phyloP scores from a whole-genome alignment of 1,140 invertebrate species.

The Caenorhabditis latens region DNA sequence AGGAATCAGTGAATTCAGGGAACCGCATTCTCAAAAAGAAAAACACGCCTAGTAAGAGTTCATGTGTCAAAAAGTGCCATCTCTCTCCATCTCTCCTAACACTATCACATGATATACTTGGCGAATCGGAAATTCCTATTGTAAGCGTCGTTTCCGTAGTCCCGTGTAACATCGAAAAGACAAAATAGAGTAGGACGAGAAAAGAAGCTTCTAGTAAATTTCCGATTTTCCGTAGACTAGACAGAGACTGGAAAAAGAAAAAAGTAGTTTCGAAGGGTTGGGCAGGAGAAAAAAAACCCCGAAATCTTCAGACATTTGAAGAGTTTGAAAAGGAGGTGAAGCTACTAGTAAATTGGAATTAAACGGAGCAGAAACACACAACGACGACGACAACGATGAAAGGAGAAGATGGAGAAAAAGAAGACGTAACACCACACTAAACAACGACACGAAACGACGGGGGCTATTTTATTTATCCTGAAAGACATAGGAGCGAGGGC shows the following conservation, averaged over 20 bases:
- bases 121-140: conserved; percentile 26
- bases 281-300: conserved; percentile 1
- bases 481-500: conserved; percentile 41
- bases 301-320: conserved; percentile 50
- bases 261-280: not conserved
- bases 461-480: conserved; percentile 54
- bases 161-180: not conserved
- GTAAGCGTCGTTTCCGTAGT: conserved; percentile 40
- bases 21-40: not conserved
- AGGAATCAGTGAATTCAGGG: not conserved
- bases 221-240: conserved; percentile 31
- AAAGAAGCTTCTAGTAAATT: not conserved
- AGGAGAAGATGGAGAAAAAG: conserved; percentile 29
- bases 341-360: conserved; percentile 48
- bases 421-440: conserved; percentile 52
- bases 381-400: conserved; percentile 12
- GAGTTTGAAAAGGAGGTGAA: conserved; percentile 52
- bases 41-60: not conserved
- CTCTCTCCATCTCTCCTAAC: not conserved
- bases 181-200: not conserved
- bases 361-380: conserved; percentile 47
- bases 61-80: not conserved
- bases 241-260: not conserved
- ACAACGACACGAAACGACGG: conserved; percentile 50
- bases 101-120: conserved; percentile 24